phyloP scores from a whole-genome alignment of 2,797 vertebrate species.

The Paguma larvata region DNA sequence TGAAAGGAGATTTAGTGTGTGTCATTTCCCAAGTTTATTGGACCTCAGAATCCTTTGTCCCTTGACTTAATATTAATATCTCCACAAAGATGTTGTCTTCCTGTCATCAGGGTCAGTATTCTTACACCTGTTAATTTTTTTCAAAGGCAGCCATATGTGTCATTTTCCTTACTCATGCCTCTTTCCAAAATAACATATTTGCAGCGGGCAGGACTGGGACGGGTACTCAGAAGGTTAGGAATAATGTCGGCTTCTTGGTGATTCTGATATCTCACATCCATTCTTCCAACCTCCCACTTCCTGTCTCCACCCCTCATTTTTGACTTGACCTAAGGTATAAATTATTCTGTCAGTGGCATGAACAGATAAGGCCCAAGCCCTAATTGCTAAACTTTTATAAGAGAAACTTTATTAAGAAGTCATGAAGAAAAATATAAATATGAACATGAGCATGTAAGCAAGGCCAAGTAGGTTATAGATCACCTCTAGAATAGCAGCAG shows the following conservation, averaged over 20 bases:
- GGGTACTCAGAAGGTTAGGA: not conserved
- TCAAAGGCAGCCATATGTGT: not conserved
- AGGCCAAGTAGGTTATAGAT: not conserved
- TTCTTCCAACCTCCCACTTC: not conserved
- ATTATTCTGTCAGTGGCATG: not conserved
- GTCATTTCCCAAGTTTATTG: not conserved
- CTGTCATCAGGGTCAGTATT: not conserved
- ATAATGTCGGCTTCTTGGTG: not conserved
- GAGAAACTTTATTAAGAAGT: not conserved
- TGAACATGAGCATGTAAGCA: not conserved
- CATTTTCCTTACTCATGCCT: not conserved
- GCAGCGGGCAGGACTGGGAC: not conserved
- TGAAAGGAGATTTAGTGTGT: not conserved
- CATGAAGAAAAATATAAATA: constrained; percentile 46
- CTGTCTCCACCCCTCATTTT: not conserved
- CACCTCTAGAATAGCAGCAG: not conserved
- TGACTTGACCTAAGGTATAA: not conserved
- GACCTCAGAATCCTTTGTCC: not conserved
- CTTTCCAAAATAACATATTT: not conserved
- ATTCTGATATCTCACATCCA: not conserved
- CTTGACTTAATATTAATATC: not conserved
- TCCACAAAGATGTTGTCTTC: not conserved
- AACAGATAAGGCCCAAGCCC: not conserved
- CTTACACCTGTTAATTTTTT: not conserved
- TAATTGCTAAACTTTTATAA: constrained; percentile 20